Conservation (phyloP, 2,888 invertebrate genomes). For the Noctua janthina region DNA sequence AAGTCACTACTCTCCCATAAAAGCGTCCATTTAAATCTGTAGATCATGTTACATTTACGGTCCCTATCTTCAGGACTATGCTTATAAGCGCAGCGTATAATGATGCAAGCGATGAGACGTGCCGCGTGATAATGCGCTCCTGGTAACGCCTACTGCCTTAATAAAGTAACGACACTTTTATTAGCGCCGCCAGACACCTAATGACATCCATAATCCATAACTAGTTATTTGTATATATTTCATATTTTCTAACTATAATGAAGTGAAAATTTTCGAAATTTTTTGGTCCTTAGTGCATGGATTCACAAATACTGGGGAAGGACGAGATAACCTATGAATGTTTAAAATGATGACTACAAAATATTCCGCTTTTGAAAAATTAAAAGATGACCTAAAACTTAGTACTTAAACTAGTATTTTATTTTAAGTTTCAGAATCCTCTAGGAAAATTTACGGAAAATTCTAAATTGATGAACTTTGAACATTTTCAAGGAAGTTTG, state of each 20-base stretch:
- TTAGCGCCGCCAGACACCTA: constrained; percentile 14
- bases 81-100: constrained; percentile 48
- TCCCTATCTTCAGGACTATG: constrained; percentile 44
- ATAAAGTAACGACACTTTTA: constrained; percentile 36
- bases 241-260: neutral
- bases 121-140: constrained; percentile 53
- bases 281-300: neutral
- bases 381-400: neutral
- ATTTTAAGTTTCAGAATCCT: neutral
- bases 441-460: neutral
- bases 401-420: no score
- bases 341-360: neutral
- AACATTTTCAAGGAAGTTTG: neutral
- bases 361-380: neutral
- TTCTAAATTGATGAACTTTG: neutral
- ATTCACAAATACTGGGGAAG: no score
- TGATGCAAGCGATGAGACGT: constrained; percentile 52
- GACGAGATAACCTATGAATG: no score
- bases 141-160: constrained; percentile 47
- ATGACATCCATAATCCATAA: constrained; percentile 6
- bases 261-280: no score
- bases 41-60: neutral
- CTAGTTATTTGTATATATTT: no score
- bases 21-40: neutral
- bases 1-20: no score